Conservation (phyloP, 2,113 vertebrate genomes). For the Isurus oxyrinchus region DNA sequence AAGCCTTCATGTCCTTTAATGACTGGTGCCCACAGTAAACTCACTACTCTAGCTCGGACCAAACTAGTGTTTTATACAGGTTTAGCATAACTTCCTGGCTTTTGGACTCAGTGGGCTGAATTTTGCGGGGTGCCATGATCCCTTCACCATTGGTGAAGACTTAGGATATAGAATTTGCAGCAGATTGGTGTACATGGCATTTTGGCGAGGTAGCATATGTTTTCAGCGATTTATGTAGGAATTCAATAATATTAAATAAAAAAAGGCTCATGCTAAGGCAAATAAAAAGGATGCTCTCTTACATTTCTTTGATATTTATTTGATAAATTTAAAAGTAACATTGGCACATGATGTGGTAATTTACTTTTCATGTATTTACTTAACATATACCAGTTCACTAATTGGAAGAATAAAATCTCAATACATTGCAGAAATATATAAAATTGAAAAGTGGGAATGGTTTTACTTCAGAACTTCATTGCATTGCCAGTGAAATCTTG, state of each 20-base stretch:
- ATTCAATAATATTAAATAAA: not conserved
- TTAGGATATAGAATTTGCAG: not conserved
- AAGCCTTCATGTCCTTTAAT: too few relatives aligned
- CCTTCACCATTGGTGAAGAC: not conserved
- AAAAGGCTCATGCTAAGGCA: not conserved
- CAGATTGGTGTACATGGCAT: not conserved
- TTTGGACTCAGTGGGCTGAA: too few relatives aligned
- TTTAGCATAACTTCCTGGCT: too few relatives aligned
- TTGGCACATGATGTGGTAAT: not conserved
- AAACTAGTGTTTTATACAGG: too few relatives aligned
- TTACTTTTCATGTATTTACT: not conserved
- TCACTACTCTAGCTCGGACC: too few relatives aligned
- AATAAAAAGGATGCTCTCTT: conserved; percentile 12
- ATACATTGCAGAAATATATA: not conserved
- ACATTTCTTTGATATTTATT: not conserved
- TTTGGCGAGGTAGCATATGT: not conserved
- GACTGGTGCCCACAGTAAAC: too few relatives aligned
- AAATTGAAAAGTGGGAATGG: not conserved
- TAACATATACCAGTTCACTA: not conserved
- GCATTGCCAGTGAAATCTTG: not conserved
- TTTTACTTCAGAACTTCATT: not conserved
- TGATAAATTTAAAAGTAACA: not conserved
- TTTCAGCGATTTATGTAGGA: not conserved
- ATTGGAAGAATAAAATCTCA: not conserved
- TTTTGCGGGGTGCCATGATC: too few relatives aligned